These are phyloP conservation scores for Natator depressus DNA, from an alignment of 2,113 vertebrate species.

Conservation along the genomic window DNA sequence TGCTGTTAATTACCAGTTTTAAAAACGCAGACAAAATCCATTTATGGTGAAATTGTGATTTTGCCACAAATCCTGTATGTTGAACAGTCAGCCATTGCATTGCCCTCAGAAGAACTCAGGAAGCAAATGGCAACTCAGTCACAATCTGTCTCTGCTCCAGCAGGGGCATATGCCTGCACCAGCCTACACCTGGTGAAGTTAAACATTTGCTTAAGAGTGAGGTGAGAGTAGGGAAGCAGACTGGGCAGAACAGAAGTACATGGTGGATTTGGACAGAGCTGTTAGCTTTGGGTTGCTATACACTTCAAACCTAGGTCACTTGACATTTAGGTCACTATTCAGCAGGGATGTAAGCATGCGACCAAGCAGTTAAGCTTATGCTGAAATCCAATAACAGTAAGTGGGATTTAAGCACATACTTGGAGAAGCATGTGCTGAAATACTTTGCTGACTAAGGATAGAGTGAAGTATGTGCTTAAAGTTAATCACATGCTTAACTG, in stretches of 20 bases:
- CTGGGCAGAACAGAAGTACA: not conserved
- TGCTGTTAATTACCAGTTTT: not conserved
- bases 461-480: constrained; percentile 46
- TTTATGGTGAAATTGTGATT: not conserved
- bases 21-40: not conserved
- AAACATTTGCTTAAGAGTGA: not conserved
- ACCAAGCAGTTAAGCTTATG: constrained; percentile 24
- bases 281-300: not conserved
- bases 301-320: not conserved
- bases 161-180: not conserved
- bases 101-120: not conserved
- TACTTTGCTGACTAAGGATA: not conserved
- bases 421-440: not conserved
- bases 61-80: not conserved
- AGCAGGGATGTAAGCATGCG: not conserved
- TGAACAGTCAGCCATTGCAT: not conserved
- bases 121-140: not conserved
- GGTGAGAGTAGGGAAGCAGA: not conserved
- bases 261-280: not conserved
- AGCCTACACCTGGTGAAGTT: not conserved
- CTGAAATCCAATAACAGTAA: constrained; percentile 36
- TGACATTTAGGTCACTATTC: not conserved
- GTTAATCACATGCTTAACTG: not conserved
- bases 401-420: constrained; percentile 31
- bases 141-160: not conserved